A percentile compares a stretch with the other conserved stretches of the same genome.
These are phyloP conservation scores for Hormiphora californensis DNA, from an alignment of 37 sponge, comb jelly and placozoan species.

Conservation along the genomic window DNA sequence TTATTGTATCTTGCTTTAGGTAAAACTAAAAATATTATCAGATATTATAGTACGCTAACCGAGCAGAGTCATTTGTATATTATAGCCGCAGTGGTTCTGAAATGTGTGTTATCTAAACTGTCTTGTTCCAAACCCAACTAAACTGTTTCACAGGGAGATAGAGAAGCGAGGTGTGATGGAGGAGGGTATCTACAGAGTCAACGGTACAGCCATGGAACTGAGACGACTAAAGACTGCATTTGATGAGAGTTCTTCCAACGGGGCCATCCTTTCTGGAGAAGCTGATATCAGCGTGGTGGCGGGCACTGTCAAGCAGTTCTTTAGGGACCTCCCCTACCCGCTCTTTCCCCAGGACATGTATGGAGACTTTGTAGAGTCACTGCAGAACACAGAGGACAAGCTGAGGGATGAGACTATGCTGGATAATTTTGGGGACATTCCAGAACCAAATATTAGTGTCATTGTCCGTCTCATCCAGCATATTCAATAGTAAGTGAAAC, in stretches of 20 bases:
- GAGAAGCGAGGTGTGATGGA: slow-evolving; percentile 26
- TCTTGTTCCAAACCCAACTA: no score
- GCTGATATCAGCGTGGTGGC: slow-evolving; percentile 53
- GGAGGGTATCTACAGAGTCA: slow-evolving; percentile 40
- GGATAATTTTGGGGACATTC: slow-evolving; percentile 46
- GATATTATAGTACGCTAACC: no score
- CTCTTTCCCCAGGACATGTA: slow-evolving; percentile 47
- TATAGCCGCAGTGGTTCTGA: no score
- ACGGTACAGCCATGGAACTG: neutral
- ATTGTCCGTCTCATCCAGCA: slow-evolving; percentile 47
- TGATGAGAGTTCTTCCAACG: slow-evolving; percentile 40
- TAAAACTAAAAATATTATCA: no score
- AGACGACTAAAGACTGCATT: slow-evolving; percentile 30
- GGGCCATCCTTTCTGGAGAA: slow-evolving; percentile 7
- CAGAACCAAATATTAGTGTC: slow-evolving; percentile 48
- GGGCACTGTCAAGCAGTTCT: slow-evolving; percentile 45
- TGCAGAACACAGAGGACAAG: neutral
- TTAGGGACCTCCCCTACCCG: slow-evolving; percentile 40
- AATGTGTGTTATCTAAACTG: no score
- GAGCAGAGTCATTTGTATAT: no score
- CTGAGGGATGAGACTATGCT: slow-evolving; percentile 2
- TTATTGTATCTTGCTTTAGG: slow-evolving; percentile 32
- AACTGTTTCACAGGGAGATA: slow-evolving; percentile 6
- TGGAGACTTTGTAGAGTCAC: slow-evolving; percentile 18
- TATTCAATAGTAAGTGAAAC: slow-evolving; percentile 44